Conservation (phyloP, 2,797 vertebrate species). For the Naso thynnoides region DNA sequence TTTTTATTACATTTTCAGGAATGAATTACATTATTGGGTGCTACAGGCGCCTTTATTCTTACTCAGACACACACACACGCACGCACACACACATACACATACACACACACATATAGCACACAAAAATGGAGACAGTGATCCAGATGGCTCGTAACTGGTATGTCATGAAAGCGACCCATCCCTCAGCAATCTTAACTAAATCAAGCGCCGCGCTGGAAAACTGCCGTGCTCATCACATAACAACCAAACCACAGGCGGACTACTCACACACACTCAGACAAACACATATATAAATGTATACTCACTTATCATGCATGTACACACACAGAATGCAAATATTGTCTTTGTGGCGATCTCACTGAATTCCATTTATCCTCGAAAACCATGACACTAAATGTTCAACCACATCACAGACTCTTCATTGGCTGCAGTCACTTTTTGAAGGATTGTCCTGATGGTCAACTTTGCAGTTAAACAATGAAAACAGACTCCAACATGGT, state of each 20-base stretch:
- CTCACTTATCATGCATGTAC: neutral
- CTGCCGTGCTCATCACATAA: conserved; percentile 38
- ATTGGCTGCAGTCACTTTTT: neutral
- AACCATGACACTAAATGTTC: conserved; percentile 5
- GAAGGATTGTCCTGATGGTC: neutral
- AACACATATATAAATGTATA: conserved; percentile 1
- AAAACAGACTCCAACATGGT: conserved; percentile 11
- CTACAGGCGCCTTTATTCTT: too few relatives aligned
- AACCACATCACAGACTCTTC: conserved; percentile 29
- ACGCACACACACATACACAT: neutral
- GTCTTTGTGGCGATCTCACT: conserved; percentile 15
- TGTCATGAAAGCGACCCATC: conserved; percentile 37
- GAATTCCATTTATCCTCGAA: conserved; percentile 7
- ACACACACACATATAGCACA: neutral
- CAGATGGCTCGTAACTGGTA: conserved; percentile 37
- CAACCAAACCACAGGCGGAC: conserved; percentile 36
- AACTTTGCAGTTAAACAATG: conserved; percentile 9
- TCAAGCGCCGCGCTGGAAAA: conserved; percentile 41
- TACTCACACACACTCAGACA: conserved; percentile 19
- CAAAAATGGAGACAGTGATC: neutral
- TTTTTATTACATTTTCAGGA: too few relatives aligned
- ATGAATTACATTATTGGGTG: too few relatives aligned
- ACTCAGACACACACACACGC: neutral
- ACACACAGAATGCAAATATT: conserved; percentile 10
- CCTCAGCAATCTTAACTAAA: conserved; percentile 46